Conservation (phyloP, 2,113 vertebrate genomes). For the Sapayoa aenigma region DNA sequence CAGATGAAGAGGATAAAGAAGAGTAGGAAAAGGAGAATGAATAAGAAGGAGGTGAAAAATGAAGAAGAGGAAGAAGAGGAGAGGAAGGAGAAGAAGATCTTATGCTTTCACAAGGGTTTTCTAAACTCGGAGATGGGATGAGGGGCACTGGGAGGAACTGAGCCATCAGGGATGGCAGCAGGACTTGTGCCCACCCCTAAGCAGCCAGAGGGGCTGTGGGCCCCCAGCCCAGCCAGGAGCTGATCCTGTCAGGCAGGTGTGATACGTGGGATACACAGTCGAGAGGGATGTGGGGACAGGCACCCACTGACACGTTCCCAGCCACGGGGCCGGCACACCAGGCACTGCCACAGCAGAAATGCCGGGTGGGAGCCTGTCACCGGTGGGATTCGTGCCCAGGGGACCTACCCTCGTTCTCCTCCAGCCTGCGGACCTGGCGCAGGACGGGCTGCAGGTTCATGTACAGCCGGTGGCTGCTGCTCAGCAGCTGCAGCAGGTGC, state of each 20-base stretch:
- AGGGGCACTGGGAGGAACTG: neutral
- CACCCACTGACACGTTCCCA: neutral
- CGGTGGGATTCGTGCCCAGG: fast-evolving
- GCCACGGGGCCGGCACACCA: neutral
- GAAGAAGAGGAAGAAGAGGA: neutral
- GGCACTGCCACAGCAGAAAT: fast-evolving
- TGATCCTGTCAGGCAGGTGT: neutral
- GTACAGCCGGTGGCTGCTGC: conserved; percentile 96
- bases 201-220: fast-evolving
- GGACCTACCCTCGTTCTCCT: conserved; percentile 91
- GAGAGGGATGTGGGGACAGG: fast-evolving
- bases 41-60: too few relatives aligned
- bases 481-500: conserved; percentile 95
- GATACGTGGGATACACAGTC: fast-evolving
- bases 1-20: neutral
- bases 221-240: neutral
- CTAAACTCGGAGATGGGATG: neutral
- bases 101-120: neutral
- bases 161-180: fast-evolving
- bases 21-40: neutral
- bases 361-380: fast-evolving
- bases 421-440: conserved; percentile 90
- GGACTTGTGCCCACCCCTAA: fast-evolving
- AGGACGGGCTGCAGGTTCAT: conserved; percentile 97
- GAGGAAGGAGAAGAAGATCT: neutral